Percentiles rank a stretch among this genome's conserved stretches.
Conservation (phyloP, 2,888 invertebrate species). For the Ligdia adustata region DNA sequence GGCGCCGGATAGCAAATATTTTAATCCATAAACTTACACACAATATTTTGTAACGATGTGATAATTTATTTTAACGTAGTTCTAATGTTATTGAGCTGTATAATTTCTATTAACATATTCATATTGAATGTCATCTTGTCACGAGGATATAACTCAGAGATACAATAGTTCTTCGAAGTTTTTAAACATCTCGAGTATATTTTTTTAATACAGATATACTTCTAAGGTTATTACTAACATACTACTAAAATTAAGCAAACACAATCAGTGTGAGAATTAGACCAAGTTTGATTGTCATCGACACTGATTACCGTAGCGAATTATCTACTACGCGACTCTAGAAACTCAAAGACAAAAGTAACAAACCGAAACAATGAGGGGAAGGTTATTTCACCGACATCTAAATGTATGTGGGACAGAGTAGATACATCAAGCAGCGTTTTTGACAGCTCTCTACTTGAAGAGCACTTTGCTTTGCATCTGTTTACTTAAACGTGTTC, state of each 20-base stretch:
- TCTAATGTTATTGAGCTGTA: slow-evolving; percentile 6
- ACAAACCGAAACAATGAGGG: slow-evolving; percentile 3
- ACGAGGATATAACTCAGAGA: slow-evolving; percentile 5
- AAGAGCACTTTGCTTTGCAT: no score
- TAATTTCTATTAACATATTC: slow-evolving; percentile 12
- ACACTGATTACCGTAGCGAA: slow-evolving; percentile 14
- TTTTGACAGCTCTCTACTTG: slow-evolving; percentile 1
- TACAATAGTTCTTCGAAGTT: no score
- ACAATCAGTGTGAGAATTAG: slow-evolving; percentile 15
- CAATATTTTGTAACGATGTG: slow-evolving; percentile 4
- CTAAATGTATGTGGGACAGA: slow-evolving; percentile 8
- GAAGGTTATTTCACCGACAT: slow-evolving; percentile 11
- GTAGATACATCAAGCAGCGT: slow-evolving; percentile 2
- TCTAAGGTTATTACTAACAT: no score
- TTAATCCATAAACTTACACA: not conserved
- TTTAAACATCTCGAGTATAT: slow-evolving; percentile 5
- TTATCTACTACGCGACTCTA: slow-evolving; percentile 8
- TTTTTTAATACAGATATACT: no score
- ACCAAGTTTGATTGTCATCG: slow-evolving; percentile 17
- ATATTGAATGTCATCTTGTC: slow-evolving; percentile 8
- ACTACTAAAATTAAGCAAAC: slow-evolving; percentile 4
- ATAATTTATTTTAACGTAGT: slow-evolving; percentile 8
- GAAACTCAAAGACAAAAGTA: slow-evolving; percentile 5
- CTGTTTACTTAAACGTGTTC: no score
- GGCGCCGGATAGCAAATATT: not conserved